Percentiles rank a stretch among this genome's conserved stretches.
phyloP scores from a whole-genome alignment of 2,113 vertebrate species.

The Scytalopus superciliaris region DNA sequence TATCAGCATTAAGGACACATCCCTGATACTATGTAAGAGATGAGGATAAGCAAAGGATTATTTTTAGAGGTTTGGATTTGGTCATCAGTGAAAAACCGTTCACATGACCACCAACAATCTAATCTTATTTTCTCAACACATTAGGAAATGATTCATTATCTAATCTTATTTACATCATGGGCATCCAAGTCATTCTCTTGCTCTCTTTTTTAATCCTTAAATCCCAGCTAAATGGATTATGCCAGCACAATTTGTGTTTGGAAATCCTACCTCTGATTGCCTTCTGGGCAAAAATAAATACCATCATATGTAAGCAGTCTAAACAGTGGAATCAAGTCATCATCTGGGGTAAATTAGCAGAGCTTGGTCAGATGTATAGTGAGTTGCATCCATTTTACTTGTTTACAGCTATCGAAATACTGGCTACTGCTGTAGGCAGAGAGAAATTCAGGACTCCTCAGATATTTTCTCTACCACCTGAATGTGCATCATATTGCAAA shows the following conservation, averaged over 20 bases:
- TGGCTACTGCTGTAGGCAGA: background rate
- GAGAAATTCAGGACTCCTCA: background rate
- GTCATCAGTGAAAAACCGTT: constrained; percentile 31
- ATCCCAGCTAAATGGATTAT: constrained; percentile 63
- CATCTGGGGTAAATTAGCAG: background rate
- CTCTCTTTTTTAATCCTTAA: constrained; percentile 62
- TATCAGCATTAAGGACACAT: background rate
- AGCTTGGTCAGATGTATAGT: background rate
- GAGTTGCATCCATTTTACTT: background rate
- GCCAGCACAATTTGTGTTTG: constrained; percentile 22
- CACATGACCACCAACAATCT: constrained; percentile 38
- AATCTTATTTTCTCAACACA: constrained; percentile 59
- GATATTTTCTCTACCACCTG: background rate
- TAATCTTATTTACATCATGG: constrained; percentile 67
- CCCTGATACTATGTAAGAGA: background rate
- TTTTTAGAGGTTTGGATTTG: constrained; percentile 23
- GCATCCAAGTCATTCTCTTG: constrained; percentile 40
- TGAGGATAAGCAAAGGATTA: constrained; percentile 5
- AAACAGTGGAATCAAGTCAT: background rate
- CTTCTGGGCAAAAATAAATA: constrained; percentile 33
- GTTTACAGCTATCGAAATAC: background rate
- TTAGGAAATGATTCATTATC: constrained; percentile 66
- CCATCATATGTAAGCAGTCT: background rate
- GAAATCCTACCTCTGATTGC: constrained; percentile 41
- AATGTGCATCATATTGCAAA: background rate